Evolutionary conservation across 2,797 vertebrate genomes (phyloP), one percentile per base, ranked within the genome.

Genomic region (Mycteria americana): DNA sequence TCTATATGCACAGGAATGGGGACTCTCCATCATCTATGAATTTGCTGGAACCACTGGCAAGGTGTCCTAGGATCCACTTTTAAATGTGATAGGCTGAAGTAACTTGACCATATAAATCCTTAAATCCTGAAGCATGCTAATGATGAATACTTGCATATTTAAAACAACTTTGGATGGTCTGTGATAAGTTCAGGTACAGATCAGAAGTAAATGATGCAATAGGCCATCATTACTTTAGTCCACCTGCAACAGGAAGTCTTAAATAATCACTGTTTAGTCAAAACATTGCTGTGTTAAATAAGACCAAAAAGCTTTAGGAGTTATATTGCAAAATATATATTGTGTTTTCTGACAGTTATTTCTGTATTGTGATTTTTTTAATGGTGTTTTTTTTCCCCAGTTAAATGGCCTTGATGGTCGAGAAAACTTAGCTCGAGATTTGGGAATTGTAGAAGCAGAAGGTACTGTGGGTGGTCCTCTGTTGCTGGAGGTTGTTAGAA

Each of bases 401-500:
- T 85, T 98, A 69, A 99, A 98, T 88, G 97, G 98, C 59, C 97
- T 99, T 31, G 99, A 99, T 43, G 96, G 98, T 46, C 98, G 99
- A 92, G 98, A 99, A 80, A 97, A 97, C 89, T 97, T 99, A 92
- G 98, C 98, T 84, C 98, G 95, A 78, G 98, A 99, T 28, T 98
- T 99, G 89, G 98, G 98, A 68, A 98, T 99, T 78, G 96, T 85
- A 2, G 99, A 99, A 91, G 98, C 97, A 0, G 98, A 99, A 78
- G 95, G 97, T 43, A 98, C 98, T 70, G 98, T 96, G 84, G 98
- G 98, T 53, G 98, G 97, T 31, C 99, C 99, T 17, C 95, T 99
- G 33, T 94, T 99, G 31, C 94, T 99, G 90, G 99, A 99, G 84
- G 98, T 99, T 54, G 95, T 99, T 93, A 98, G 97, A 94, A 98